Percentiles rank a stretch among this genome's conserved stretches.
phyloP scores from a whole-genome alignment of 1,140 invertebrate species.

The Maconellicoccus hirsutus region DNA sequence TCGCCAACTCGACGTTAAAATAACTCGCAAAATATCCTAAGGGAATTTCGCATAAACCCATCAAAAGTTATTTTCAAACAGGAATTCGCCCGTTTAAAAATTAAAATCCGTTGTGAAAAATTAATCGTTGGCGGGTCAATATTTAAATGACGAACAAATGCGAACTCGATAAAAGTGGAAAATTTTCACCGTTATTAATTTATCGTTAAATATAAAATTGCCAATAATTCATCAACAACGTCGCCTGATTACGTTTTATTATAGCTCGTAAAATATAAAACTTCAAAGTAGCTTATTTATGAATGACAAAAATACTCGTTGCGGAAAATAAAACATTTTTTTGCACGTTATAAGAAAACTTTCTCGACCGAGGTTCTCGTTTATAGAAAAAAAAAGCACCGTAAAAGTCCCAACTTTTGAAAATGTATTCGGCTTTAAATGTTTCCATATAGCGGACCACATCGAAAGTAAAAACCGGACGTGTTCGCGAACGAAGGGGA shows the following conservation, averaged over 20 bases:
- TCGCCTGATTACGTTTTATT: background rate
- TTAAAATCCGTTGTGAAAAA: too few relatives aligned
- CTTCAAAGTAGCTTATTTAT: background rate
- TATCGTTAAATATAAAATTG: background rate
- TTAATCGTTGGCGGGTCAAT: too few relatives aligned
- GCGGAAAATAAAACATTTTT: background rate
- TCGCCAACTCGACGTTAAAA: too few relatives aligned
- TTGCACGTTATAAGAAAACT: conserved; percentile 9
- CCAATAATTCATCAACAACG: background rate
- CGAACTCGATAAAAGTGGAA: too few relatives aligned
- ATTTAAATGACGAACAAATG: too few relatives aligned
- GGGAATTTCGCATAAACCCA: too few relatives aligned
- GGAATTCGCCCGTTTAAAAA: too few relatives aligned
- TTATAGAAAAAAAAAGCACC: background rate
- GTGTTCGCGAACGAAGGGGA: background rate
- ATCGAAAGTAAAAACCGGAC: conserved; percentile 7
- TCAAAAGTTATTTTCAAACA: too few relatives aligned
- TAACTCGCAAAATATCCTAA: too few relatives aligned
- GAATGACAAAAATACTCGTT: background rate
- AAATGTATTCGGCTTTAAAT: background rate
- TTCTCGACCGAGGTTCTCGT: background rate
- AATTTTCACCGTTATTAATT: background rate
- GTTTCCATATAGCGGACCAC: background rate
- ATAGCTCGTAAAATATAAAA: background rate
- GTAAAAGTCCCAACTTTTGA: background rate